Evolutionary conservation across 1,140 invertebrate species (phyloP).

Genomic region (Penaeus vannamei): DNA sequence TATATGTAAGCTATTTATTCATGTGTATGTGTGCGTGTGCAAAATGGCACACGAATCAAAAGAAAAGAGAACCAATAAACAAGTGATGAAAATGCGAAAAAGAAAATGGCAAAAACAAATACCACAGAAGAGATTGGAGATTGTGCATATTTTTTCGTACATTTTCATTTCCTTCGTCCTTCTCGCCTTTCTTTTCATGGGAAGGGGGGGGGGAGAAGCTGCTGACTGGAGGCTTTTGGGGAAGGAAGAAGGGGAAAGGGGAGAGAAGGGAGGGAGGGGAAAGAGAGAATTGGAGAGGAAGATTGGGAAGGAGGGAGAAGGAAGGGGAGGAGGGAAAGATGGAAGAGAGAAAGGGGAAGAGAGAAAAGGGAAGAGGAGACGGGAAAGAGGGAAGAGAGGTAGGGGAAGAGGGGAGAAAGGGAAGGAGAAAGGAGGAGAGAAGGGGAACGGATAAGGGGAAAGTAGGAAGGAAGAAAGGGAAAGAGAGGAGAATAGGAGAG

Average conservation of each 20-base stretch:
- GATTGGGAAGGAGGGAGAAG: too few species aligned
- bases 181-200: too few species aligned
- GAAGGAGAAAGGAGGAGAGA: constrained; percentile 14
- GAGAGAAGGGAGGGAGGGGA: too few species aligned
- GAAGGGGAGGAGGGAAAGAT: too few species aligned
- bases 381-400: background rate
- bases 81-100: background rate
- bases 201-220: too few species aligned
- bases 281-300: too few species aligned
- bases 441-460: background rate
- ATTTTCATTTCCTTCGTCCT: too few species aligned
- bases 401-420: constrained; percentile 34
- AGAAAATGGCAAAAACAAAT: background rate
- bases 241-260: too few species aligned
- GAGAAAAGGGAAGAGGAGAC: too few species aligned
- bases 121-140: background rate
- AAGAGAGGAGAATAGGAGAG: background rate
- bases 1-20: background rate
- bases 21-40: background rate
- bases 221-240: too few species aligned
- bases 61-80: background rate
- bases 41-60: background rate
- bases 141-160: too few species aligned
- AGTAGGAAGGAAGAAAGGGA: background rate
- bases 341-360: too few species aligned